A percentile compares a stretch with the other conserved stretches of the same genome.
Evolutionary conservation across 2,797 vertebrate genomes (phyloP).

Genomic region (Gorsachius magnificus): DNA sequence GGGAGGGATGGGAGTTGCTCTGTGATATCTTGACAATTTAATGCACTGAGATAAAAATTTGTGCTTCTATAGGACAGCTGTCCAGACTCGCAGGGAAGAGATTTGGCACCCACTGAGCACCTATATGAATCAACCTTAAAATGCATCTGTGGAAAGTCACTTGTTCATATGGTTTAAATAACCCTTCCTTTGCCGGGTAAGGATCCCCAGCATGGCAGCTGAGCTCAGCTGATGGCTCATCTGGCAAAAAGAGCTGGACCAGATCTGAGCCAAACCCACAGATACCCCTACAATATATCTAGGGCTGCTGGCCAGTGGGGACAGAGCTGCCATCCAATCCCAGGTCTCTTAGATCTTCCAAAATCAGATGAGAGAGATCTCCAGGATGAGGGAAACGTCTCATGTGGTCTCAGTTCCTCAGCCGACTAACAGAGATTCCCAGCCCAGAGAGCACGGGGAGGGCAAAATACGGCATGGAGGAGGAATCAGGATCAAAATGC

Average conservation of each 20-base stretch:
- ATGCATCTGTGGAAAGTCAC: not conserved
- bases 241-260: not conserved
- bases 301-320: not conserved
- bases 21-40: not conserved
- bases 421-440: not conserved
- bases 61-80: not conserved
- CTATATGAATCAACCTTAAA: not conserved
- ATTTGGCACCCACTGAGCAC: not conserved
- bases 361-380: not conserved
- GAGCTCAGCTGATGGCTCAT: not conserved
- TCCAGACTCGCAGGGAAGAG: not conserved
- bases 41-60: constrained; percentile 14
- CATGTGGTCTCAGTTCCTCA: not conserved
- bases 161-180: not conserved
- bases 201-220: not conserved
- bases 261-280: not conserved
- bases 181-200: not conserved
- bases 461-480: not conserved
- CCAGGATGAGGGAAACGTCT: not conserved
- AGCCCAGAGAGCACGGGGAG: not conserved
- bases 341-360: not conserved
- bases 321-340: not conserved
- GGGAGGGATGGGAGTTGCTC: not conserved
- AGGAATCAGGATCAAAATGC: not conserved
- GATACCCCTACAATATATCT: not conserved